Percentiles rank a stretch among this genome's conserved stretches.
Evolutionary conservation across 2,888 invertebrate genomes (phyloP).

Genomic region (Clepsis dumicolana): DNA sequence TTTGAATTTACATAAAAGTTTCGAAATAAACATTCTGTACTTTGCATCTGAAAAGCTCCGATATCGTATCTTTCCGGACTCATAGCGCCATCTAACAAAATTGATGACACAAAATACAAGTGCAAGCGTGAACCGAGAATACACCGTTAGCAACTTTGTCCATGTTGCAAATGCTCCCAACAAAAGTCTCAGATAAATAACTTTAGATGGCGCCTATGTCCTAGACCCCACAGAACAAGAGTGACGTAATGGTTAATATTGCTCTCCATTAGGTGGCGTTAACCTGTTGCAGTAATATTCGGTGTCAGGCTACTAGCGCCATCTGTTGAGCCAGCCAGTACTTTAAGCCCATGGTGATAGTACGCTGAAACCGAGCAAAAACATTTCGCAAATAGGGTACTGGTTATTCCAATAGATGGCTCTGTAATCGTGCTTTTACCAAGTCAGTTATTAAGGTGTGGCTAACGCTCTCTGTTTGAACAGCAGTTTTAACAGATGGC

Average conservation of each 20-base stretch:
- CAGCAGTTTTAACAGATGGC: not conserved
- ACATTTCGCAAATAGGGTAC: too few relatives aligned
- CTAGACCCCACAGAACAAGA: not conserved
- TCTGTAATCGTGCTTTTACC: not conserved
- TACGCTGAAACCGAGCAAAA: not conserved
- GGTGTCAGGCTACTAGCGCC: not conserved
- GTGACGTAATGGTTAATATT: not conserved
- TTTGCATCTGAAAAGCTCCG: not conserved
- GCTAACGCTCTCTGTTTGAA: too few relatives aligned
- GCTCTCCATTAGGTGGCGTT: not conserved
- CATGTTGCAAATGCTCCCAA: not conserved
- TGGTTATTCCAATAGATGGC: too few relatives aligned
- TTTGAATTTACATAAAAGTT: too few relatives aligned
- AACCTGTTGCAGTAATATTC: not conserved
- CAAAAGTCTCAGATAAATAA: not conserved
- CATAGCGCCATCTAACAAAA: constrained; percentile 9
- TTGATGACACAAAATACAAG: not conserved
- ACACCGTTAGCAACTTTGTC: not conserved
- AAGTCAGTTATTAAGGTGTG: too few relatives aligned
- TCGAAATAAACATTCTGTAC: too few relatives aligned
- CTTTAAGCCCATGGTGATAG: not conserved
- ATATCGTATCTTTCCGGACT: not conserved
- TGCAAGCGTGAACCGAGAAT: not conserved
- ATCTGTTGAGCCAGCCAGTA: too few relatives aligned
- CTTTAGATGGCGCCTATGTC: not conserved